phyloP scores from a whole-genome alignment of 2,888 invertebrate genomes.

The Sisyra terminalis region DNA sequence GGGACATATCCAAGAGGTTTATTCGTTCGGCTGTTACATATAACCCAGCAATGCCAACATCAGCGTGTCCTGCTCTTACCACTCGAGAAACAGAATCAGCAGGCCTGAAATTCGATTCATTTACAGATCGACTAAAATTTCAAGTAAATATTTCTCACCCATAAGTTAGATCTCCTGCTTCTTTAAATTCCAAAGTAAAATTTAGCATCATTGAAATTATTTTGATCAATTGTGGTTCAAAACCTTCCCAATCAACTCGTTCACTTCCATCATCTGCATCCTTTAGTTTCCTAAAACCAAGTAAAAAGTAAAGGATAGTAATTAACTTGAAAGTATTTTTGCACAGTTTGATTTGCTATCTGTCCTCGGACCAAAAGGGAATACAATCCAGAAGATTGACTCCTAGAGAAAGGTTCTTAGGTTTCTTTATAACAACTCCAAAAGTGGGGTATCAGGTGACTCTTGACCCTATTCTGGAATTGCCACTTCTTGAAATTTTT shows the following conservation, averaged over 20 bases:
- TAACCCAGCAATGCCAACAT: slow-evolving; percentile 56
- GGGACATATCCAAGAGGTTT: slow-evolving; percentile 39
- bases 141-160: slow-evolving; percentile 27
- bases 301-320: too few species aligned
- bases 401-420: too few species aligned
- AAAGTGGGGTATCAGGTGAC: too few species aligned
- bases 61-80: slow-evolving; percentile 34
- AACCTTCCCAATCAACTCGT: slow-evolving; percentile 46
- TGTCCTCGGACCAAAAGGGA: too few species aligned
- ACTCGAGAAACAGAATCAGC: slow-evolving; percentile 42
- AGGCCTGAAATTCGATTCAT: slow-evolving; percentile 21
- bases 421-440: too few species aligned
- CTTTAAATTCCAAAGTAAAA: slow-evolving; percentile 52
- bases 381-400: too few species aligned
- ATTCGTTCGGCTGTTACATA: slow-evolving; percentile 40
- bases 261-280: slow-evolving; percentile 32
- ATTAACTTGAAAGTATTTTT: too few species aligned
- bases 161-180: slow-evolving; percentile 30
- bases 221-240: slow-evolving; percentile 50
- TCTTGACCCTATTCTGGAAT: too few species aligned
- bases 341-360: too few species aligned
- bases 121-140: not conserved
- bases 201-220: slow-evolving; percentile 46
- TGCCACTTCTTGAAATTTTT: too few species aligned
- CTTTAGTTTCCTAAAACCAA: slow-evolving; percentile 7